Conservation (phyloP, 2,797 vertebrate genomes). For the Erithacus rubecula region DNA sequence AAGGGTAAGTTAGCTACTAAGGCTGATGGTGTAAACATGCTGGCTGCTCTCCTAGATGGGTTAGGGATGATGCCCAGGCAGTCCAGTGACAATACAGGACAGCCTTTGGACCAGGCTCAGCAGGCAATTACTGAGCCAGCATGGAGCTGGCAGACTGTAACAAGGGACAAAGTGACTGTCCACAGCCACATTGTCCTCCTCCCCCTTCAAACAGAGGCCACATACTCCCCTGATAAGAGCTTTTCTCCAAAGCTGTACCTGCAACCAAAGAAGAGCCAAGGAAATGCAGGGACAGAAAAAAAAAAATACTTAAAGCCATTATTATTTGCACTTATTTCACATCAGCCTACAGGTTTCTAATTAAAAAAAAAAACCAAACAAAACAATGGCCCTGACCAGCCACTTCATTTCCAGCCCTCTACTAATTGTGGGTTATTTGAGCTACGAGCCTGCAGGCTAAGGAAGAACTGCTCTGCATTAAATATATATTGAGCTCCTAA, state of each 20-base stretch:
- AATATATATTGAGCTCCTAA: not conserved
- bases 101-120: not conserved
- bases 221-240: not conserved
- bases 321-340: not conserved
- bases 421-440: not conserved
- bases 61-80: not conserved
- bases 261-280: not conserved
- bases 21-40: not conserved
- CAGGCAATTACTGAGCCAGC: not conserved
- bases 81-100: not conserved
- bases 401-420: not conserved
- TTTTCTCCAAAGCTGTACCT: not conserved
- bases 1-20: not conserved
- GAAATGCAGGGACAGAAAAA: not conserved
- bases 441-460: not conserved
- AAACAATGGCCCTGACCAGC: not conserved
- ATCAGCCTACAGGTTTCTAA: not conserved
- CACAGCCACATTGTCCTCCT: not conserved
- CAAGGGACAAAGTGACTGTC: not conserved
- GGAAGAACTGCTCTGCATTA: not conserved
- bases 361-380: not conserved
- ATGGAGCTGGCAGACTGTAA: not conserved
- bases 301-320: not conserved
- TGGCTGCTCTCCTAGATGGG: not conserved
- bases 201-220: accelerated